phyloP scores from a whole-genome alignment of 2,888 invertebrate genomes.

The Spodoptera littoralis region DNA sequence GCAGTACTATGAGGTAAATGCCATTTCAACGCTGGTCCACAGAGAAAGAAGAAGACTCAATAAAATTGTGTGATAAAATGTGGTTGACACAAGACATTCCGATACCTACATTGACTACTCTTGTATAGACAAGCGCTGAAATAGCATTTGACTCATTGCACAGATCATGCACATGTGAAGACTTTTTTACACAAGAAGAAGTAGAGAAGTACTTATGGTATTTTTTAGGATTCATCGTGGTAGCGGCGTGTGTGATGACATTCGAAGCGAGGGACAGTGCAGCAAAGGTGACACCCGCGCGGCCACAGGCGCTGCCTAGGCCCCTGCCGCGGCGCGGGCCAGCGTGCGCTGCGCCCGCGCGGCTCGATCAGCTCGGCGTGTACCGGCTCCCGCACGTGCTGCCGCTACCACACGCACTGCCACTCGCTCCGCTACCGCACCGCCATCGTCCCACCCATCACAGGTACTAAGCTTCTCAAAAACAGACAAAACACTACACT shows the following conservation, averaged over 20 bases:
- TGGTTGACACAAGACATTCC: too few species aligned
- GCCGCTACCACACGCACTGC: constrained; percentile 81
- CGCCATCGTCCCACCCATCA: constrained; percentile 77
- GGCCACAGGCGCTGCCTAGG: constrained; percentile 86
- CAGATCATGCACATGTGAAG: too few species aligned
- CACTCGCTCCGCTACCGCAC: constrained; percentile 72
- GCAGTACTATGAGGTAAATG: too few species aligned
- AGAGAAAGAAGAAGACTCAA: too few species aligned
- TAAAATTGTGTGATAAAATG: too few species aligned
- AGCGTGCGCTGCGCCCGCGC: constrained; percentile 83
- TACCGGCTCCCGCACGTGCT: constrained; percentile 90
- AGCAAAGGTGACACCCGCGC: constrained; percentile 95
- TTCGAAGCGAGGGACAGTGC: constrained; percentile 98
- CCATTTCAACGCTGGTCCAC: too few species aligned
- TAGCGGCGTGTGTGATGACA: constrained; percentile 99
- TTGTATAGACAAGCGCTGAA: too few species aligned
- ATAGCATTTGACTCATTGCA: too few species aligned
- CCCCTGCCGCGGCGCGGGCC: constrained; percentile 84
- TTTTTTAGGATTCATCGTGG: constrained; percentile 95
- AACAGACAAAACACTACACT: neutral
- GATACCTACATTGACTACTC: too few species aligned
- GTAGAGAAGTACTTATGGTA: neutral
- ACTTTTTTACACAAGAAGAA: too few species aligned
- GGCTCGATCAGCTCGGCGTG: constrained; percentile 91
- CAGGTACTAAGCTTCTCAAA: constrained; percentile 70